Percentiles rank a stretch among this genome's conserved stretches.
phyloP scores from a whole-genome alignment of 2,888 invertebrate genomes.

The Polydesmus complanatus region DNA sequence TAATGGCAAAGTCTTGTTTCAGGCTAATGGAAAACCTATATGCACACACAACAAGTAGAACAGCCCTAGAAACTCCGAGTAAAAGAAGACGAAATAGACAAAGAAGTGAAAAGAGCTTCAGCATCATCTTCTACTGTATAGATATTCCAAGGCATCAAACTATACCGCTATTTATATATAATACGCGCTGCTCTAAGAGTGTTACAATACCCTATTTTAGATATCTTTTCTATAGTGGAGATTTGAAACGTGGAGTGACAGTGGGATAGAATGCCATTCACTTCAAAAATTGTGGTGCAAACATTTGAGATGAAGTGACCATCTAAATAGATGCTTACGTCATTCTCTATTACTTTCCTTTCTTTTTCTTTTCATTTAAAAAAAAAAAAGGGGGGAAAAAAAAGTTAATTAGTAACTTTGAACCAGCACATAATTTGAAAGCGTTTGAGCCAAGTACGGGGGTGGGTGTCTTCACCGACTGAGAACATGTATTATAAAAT shows the following conservation, averaged over 20 bases:
- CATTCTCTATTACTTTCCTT: too few relatives aligned
- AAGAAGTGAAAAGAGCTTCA: constrained; percentile 4
- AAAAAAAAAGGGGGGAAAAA: background rate
- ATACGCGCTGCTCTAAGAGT: background rate
- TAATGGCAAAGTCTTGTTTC: constrained; percentile 17
- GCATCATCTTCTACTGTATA: background rate
- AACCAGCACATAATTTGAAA: too few relatives aligned
- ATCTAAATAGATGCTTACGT: too few relatives aligned
- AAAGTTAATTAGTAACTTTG: too few relatives aligned
- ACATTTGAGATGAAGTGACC: too few relatives aligned
- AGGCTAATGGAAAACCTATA: constrained; percentile 14
- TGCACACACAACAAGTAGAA: constrained; percentile 13
- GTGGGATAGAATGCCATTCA: background rate
- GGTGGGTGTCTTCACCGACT: too few relatives aligned
- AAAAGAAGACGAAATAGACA: constrained; percentile 9
- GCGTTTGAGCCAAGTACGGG: too few relatives aligned
- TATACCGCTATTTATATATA: background rate
- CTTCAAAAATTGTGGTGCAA: too few relatives aligned
- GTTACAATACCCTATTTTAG: background rate
- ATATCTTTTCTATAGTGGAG: background rate
- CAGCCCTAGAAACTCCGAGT: constrained; percentile 5
- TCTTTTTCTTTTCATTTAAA: background rate
- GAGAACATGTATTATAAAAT: too few relatives aligned
- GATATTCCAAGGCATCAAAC: too few relatives aligned
- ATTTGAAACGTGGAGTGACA: background rate